phyloP scores from a whole-genome alignment of 2,113 vertebrate genomes.

The Platycercus adscitus region DNA sequence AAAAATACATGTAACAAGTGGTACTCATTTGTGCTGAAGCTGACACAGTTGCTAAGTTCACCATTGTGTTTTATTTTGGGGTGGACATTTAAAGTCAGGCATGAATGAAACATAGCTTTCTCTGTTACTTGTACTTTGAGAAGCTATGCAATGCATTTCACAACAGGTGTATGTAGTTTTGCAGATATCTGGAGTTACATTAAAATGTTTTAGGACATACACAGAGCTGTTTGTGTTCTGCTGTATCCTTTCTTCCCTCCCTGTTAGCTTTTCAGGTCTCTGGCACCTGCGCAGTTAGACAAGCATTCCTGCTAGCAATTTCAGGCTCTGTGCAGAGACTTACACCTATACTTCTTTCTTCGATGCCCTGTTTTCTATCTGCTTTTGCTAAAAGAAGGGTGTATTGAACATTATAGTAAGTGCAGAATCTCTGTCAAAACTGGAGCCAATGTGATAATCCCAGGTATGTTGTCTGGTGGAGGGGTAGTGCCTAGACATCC shows the following conservation, averaged over 20 bases:
- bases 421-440: not conserved
- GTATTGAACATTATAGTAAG: not conserved
- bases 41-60: not conserved
- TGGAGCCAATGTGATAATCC: not conserved
- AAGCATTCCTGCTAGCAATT: not conserved
- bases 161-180: not conserved
- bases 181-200: not conserved
- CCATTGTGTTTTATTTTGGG: not conserved
- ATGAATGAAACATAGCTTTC: not conserved
- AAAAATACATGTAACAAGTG: not conserved
- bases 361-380: not conserved
- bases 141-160: not conserved
- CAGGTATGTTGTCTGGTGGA: not conserved
- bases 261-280: not conserved
- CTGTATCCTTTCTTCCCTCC: not conserved
- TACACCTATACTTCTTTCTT: not conserved
- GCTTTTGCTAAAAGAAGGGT: not conserved
- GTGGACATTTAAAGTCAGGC: accelerated
- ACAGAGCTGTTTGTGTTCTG: not conserved
- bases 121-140: not conserved
- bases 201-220: not conserved
- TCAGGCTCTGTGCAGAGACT: not conserved
- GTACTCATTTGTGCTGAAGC: not conserved
- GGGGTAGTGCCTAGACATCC: not conserved
- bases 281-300: not conserved